A percentile compares a stretch with the other conserved stretches of the same genome.
Evolutionary conservation across 2,113 vertebrate genomes (phyloP).

Genomic region (Hippocampus abdominalis): DNA sequence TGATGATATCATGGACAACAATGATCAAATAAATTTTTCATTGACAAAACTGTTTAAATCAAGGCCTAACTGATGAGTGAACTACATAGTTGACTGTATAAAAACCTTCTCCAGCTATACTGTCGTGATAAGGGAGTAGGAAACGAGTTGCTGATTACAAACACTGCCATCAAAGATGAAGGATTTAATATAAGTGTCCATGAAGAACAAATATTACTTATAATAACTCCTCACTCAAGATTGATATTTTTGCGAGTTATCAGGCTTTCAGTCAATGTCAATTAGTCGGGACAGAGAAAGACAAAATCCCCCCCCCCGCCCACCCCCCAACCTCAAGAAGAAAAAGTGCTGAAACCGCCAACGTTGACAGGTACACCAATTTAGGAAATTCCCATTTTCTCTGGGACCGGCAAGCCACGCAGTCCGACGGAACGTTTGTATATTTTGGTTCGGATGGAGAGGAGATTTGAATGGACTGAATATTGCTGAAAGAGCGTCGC

Average conservation of each 20-base stretch:
- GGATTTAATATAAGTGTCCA: background rate
- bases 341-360: slow-evolving; percentile 82
- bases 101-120: background rate
- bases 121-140: no score
- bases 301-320: slow-evolving; percentile 64
- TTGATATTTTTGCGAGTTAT: slow-evolving; percentile 2
- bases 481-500: slow-evolving; percentile 98
- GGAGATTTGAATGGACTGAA: slow-evolving; percentile 85
- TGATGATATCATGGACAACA: slow-evolving; percentile 1
- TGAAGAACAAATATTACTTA: background rate
- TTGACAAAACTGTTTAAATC: background rate
- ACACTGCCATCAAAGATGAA: background rate
- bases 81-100: background rate
- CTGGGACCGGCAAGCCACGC: slow-evolving; percentile 85
- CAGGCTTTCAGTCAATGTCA: slow-evolving; percentile 14
- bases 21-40: background rate
- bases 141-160: background rate
- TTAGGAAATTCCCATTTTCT: slow-evolving; percentile 98
- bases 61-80: background rate
- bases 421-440: slow-evolving; percentile 85
- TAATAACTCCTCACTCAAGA: background rate
- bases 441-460: slow-evolving; percentile 96
- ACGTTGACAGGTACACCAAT: slow-evolving; percentile 88
- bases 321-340: slow-evolving; percentile 73
- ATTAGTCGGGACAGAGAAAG: slow-evolving; percentile 65